Base-by-base conservation (phyloP, 2,797 vertebrate genomes). In the Aplochiton taeniatus region DNA sequence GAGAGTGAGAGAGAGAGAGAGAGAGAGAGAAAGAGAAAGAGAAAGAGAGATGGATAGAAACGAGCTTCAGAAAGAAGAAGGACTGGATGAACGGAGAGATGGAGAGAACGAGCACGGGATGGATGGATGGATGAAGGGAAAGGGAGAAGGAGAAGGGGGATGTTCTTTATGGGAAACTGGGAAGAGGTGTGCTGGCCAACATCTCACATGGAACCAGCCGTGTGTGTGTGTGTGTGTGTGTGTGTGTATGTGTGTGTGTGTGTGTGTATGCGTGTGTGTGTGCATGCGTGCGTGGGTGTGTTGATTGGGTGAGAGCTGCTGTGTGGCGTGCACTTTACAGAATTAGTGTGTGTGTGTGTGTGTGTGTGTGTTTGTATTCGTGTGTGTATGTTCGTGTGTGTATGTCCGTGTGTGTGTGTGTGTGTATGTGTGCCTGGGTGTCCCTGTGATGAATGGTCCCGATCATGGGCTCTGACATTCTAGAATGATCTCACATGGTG, bases 381-480 rank as follows among this genome's bases (percentile, higher is more conserved):
- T 68, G 50, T 31, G 51, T 53, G 65, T 54, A 18, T 55, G 19
- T 42, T 16, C 45, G 19, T 66, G 44, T 16, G 52, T 42, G 14
- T 61, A 11, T 17, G 50, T 45, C 41, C 42, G 9, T 41, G 47
- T 63, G 46, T 52, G 20, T 19, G 17, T 41, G 17, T 19, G 31
- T 14, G 55, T 57, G 31, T 54, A 42, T 54, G 52, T n/a, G 17
- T 46, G 18, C 42, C 48, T 46, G 52, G 44, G 31, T 58, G 55
- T 47, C 47, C 60, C 17, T 13, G 61, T 62, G 61, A 62, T 62
- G 61, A 62, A 62, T 62, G 48, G 61, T 31, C 52, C 14, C 18
- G 48, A 62, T 62, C 48, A 62, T 44, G 41, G 61, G 48, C 20
- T 52, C 20, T 52, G 60, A 51, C 60, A 62, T 47, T 51, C 19